A percentile compares a stretch with the other conserved stretches of the same genome.
Evolutionary conservation across 2,888 invertebrate genomes (phyloP).

Genomic region (Carpatolechia fugitivella): DNA sequence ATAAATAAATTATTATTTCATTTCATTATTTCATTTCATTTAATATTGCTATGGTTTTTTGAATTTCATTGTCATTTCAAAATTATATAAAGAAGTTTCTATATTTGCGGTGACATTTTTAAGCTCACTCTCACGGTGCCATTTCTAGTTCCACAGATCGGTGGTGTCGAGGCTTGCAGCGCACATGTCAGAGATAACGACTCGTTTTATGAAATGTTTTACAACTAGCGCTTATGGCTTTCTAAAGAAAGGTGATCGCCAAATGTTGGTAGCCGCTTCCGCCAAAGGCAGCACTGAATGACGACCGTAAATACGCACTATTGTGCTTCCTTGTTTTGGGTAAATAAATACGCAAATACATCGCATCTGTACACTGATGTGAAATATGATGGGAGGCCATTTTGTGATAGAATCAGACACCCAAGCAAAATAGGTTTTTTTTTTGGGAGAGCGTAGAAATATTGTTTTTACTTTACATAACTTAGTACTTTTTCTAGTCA

Average conservation of each 20-base stretch:
- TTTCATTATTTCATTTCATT: no score
- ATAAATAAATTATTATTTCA: no score
- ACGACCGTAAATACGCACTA: slow-evolving; percentile 22
- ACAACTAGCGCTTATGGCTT: slow-evolving; percentile 60
- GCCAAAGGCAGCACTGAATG: slow-evolving; percentile 35
- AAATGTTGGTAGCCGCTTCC: slow-evolving; percentile 54
- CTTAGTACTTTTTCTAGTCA: no score
- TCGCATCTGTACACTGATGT: background rate
- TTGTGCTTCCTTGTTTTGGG: slow-evolving; percentile 25
- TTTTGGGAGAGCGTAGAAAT: no score
- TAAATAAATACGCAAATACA: slow-evolving; percentile 15
- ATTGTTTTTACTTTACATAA: no score
- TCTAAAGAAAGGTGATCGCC: slow-evolving; percentile 71
- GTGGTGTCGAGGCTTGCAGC: slow-evolving; percentile 36
- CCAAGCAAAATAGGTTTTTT: no score
- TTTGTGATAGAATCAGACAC: no score
- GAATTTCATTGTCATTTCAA: no score
- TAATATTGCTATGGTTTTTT: no score
- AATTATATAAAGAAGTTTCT: no score
- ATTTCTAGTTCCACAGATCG: slow-evolving; percentile 4
- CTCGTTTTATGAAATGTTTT: slow-evolving; percentile 69
- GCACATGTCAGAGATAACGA: slow-evolving; percentile 61
- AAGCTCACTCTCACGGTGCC: background rate
- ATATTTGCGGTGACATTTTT: no score
- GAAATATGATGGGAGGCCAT: background rate